These are phyloP conservation scores for Dicentrarchus labrax DNA, from an alignment of 2,113 vertebrate species.

Conservation along the genomic window DNA sequence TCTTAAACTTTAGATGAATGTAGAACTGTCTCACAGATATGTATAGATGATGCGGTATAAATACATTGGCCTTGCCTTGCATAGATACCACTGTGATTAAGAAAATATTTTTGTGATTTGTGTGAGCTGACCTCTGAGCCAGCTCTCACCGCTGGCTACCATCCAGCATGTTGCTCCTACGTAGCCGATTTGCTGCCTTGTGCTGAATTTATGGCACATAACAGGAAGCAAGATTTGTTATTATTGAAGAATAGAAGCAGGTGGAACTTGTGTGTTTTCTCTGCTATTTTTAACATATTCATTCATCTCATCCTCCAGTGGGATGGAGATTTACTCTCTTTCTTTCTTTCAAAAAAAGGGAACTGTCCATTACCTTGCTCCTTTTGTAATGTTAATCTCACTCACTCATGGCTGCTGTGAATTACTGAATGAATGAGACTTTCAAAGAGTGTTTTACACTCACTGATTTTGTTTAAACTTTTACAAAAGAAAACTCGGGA, in stretches of 20 bases:
- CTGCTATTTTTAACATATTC: background rate
- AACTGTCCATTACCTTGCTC: background rate
- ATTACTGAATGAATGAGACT: background rate
- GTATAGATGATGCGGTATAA: background rate
- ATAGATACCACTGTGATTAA: background rate
- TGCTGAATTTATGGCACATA: background rate
- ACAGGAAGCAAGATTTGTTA: background rate
- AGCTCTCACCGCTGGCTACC: background rate
- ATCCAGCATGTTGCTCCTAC: background rate
- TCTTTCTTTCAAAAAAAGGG: background rate
- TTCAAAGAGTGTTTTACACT: background rate
- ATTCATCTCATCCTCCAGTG: background rate
- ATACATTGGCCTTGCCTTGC: background rate
- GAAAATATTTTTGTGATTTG: background rate
- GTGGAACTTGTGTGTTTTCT: background rate
- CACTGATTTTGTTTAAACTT: constrained; percentile 13
- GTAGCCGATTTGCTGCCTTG: background rate
- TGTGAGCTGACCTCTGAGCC: background rate
- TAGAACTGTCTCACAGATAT: no score
- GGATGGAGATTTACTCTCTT: background rate
- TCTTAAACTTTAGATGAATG: background rate
- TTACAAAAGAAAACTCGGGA: constrained; percentile 9
- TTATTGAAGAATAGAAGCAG: background rate
- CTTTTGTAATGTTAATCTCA: background rate
- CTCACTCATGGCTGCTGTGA: background rate